Conservation (phyloP, 2,888 invertebrate genomes). For the Eilema depressum region DNA sequence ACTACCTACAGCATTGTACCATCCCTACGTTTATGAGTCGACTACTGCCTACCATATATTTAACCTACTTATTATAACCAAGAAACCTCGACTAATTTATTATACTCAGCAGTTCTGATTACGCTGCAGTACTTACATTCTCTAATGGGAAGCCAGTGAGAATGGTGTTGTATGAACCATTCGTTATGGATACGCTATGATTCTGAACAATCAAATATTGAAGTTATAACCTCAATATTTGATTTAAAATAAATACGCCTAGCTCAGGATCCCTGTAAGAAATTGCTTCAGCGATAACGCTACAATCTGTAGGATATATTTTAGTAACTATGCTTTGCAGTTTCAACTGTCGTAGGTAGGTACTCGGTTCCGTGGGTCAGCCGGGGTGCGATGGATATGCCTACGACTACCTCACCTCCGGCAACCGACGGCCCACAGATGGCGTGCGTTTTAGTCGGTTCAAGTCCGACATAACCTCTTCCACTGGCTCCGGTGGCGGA, state of each 20-base stretch:
- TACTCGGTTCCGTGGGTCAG: too few species aligned
- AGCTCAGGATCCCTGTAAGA: background rate
- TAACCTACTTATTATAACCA: background rate
- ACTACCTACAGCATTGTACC: too few species aligned
- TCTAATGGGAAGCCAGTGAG: background rate
- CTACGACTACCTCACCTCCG: too few species aligned
- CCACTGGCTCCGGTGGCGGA: too few species aligned
- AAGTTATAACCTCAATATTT: too few species aligned
- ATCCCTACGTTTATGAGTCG: too few species aligned
- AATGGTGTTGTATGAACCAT: background rate
- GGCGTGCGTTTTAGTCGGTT: too few species aligned
- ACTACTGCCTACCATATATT: background rate
- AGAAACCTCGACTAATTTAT: background rate
- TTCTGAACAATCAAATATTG: background rate
- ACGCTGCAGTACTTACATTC: background rate
- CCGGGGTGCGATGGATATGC: too few species aligned
- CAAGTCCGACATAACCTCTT: too few species aligned
- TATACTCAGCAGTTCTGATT: background rate
- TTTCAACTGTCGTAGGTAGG: too few species aligned
- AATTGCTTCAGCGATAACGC: background rate
- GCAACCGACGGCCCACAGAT: too few species aligned
- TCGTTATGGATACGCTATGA: background rate
- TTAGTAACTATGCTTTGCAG: background rate
- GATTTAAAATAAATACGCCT: background rate
- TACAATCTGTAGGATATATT: background rate